Evolutionary conservation across 92 coral and sea anemone genomes (phyloP).

Genomic region (Porites rus): DNA sequence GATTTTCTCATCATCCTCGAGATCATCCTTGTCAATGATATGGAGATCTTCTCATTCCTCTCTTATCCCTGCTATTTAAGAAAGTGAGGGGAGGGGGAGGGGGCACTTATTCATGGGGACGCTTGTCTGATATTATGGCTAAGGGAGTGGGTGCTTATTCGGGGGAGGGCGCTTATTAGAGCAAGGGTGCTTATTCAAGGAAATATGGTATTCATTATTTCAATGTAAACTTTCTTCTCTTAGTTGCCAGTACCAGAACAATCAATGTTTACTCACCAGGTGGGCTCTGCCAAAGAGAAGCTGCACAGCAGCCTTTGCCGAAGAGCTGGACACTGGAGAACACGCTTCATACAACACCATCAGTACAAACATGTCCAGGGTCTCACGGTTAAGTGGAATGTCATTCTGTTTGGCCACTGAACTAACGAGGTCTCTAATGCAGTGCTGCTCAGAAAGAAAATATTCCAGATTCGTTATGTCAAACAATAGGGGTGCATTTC

Average conservation of each 20-base stretch:
- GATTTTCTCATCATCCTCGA: too few relatives aligned
- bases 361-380: constrained; percentile 85
- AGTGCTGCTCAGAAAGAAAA: constrained; percentile 63
- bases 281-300: constrained; percentile 94
- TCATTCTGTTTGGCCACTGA: constrained; percentile 93
- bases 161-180: too few relatives aligned
- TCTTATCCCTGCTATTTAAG: too few relatives aligned
- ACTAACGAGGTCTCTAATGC: constrained; percentile 88
- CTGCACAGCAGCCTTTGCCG: constrained; percentile 99
- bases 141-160: too few relatives aligned
- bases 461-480: not conserved
- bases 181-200: too few relatives aligned
- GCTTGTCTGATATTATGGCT: too few relatives aligned
- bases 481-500: not conserved
- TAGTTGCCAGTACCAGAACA: not conserved
- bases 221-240: not conserved
- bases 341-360: constrained; percentile 93
- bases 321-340: constrained; percentile 84
- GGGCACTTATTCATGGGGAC: too few relatives aligned
- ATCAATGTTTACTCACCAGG: constrained; percentile 56
- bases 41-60: too few relatives aligned
- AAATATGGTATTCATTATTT: too few relatives aligned
- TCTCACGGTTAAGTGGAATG: constrained; percentile 96
- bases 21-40: too few relatives aligned
- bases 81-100: too few relatives aligned